phyloP scores from a whole-genome alignment of 2,888 invertebrate species.

The Cetonia aurata region DNA sequence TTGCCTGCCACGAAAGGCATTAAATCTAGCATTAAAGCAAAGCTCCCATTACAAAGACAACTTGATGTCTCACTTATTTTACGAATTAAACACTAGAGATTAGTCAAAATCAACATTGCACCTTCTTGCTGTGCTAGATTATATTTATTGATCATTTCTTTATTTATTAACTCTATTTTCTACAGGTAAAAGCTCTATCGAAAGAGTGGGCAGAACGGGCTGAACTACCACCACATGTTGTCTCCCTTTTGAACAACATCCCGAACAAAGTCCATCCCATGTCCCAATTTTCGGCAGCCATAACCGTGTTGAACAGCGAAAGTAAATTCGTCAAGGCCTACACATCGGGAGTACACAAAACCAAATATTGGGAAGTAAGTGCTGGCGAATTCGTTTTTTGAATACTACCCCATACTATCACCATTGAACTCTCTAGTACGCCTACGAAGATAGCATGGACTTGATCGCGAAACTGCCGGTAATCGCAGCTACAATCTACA shows the following conservation, averaged over 20 bases:
- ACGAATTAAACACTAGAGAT: too few relatives aligned
- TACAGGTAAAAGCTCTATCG: conserved; percentile 76
- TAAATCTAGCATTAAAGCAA: too few relatives aligned
- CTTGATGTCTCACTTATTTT: too few relatives aligned
- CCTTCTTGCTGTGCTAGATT: too few relatives aligned
- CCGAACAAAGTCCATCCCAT: conserved; percentile 92
- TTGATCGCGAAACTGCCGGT: conserved; percentile 95
- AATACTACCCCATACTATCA: too few relatives aligned
- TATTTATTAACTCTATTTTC: conserved; percentile 2
- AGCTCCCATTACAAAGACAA: too few relatives aligned
- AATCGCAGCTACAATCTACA: conserved; percentile 93
- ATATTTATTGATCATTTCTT: too few relatives aligned
- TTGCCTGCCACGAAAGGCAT: too few relatives aligned
- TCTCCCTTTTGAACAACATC: conserved; percentile 91
- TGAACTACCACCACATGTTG: conserved; percentile 93
- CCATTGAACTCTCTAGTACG: conserved; percentile 68
- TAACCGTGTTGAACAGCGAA: conserved; percentile 92
- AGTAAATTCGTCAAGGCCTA: conserved; percentile 94
- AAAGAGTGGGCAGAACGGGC: conserved; percentile 91
- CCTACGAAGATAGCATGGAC: conserved; percentile 95
- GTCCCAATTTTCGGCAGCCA: conserved; percentile 93
- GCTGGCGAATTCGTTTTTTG: background rate
- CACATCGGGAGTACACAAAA: conserved; percentile 87
- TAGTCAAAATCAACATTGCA: too few relatives aligned
- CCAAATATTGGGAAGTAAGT: conserved; percentile 88